Percentiles rank a stretch among this genome's conserved stretches.
phyloP scores from a whole-genome alignment of 2,888 invertebrate species.

The Apodemia duryi region DNA sequence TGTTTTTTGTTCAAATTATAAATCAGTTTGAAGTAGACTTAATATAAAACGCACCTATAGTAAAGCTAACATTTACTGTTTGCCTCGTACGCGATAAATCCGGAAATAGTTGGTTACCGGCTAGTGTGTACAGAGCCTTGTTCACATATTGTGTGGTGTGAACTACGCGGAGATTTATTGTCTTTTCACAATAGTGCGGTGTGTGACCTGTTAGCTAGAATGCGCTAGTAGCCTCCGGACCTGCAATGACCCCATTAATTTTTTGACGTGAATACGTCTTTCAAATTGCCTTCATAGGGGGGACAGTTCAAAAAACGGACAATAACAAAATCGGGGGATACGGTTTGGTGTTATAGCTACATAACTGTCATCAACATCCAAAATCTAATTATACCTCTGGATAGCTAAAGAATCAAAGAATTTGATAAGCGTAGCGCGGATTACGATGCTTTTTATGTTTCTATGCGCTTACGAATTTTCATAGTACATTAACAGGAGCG shows the following conservation, averaged over 20 bases:
- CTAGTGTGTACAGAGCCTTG: constrained; percentile 20
- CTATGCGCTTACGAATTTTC: too few relatives aligned
- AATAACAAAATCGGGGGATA: too few relatives aligned
- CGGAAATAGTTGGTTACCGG: background rate
- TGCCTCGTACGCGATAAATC: background rate
- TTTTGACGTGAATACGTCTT: background rate
- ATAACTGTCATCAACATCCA: too few relatives aligned
- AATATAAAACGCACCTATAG: background rate
- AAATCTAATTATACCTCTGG: too few relatives aligned
- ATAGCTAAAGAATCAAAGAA: too few relatives aligned
- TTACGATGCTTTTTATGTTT: too few relatives aligned
- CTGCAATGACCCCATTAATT: background rate
- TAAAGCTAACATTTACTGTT: background rate
- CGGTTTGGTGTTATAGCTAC: too few relatives aligned
- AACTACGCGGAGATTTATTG: constrained; percentile 26
- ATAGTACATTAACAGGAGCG: background rate
- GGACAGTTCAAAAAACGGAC: too few relatives aligned
- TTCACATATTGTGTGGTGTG: constrained; percentile 19
- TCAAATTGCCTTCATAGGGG: background rate
- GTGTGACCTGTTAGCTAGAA: constrained; percentile 27
- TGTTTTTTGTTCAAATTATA: background rate
- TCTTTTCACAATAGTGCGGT: constrained; percentile 21
- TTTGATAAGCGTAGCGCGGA: too few relatives aligned
- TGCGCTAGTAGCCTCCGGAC: constrained; percentile 19
- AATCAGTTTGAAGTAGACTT: background rate